Evolutionary conservation across 2,888 invertebrate species (phyloP).

Genomic region (Drosophila gaucha): DNA sequence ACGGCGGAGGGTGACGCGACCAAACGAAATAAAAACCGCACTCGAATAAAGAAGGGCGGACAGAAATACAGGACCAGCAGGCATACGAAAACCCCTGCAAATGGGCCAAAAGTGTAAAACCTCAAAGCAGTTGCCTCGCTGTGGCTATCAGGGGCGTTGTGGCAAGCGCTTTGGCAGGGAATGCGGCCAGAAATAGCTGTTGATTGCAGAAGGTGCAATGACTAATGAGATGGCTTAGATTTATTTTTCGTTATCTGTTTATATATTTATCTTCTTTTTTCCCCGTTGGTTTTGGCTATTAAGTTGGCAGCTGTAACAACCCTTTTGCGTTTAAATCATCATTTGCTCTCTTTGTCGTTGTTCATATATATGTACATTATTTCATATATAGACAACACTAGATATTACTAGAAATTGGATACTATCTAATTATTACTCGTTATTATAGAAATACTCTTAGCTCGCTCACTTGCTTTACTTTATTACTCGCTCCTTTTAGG

Average conservation of each 20-base stretch:
- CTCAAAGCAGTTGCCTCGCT: conserved; percentile 55
- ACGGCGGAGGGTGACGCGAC: conserved; percentile 50
- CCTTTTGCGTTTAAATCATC: conserved; percentile 2
- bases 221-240: conserved; percentile 68
- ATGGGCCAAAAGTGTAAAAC: conserved; percentile 75
- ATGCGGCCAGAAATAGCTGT: conserved; percentile 11
- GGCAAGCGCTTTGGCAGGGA: conserved; percentile 37
- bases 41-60: conserved; percentile 30
- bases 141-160: conserved; percentile 65
- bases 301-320: conserved; percentile 9
- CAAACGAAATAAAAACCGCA: conserved; percentile 73
- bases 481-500: too few relatives aligned
- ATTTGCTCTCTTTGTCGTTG: not conserved
- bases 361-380: not conserved
- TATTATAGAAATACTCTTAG: too few relatives aligned
- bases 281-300: conserved; percentile 11
- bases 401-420: too few relatives aligned
- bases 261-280: conserved; percentile 12
- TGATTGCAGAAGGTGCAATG: conserved; percentile 53
- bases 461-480: too few relatives aligned
- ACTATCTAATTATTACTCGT: too few relatives aligned
- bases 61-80: conserved; percentile 4
- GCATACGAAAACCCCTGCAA: conserved; percentile 50
- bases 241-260: conserved; percentile 14
- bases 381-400: too few relatives aligned